Evolutionary conservation across 2,113 vertebrate species (phyloP), one percentile per base, ranked within the genome.

Genomic region (Leptobrachium ailaonicum): DNA sequence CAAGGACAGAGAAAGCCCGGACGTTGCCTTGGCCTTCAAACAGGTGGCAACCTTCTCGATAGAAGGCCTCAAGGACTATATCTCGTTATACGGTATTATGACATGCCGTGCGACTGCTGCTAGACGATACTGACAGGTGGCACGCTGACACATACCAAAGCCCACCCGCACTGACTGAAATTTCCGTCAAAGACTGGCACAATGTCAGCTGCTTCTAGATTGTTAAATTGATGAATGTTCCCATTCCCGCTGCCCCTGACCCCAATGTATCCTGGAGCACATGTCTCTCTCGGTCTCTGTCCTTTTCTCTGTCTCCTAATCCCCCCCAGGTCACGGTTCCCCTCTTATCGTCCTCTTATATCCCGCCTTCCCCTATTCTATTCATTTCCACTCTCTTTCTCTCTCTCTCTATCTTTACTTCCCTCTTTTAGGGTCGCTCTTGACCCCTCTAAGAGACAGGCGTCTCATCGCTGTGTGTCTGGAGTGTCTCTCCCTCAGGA

Each of bases 361-460:
- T 47, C 13, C 66, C 14, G 2, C 6, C 66, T 32, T 43, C 13
- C 44, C 43, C 40, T 67, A 78, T 71, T 58, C 9, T 56, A 4
- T 60, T 56, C 56, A 60, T 60, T 60, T 60, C 62, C 66, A 72
- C 81, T 74, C 68, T 58, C 43, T 69, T 45, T 54, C 53, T 41
- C 73, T 58, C 64, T 12, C 62, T 77, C 73, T 60, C 73, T 70
- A 54, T 8, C 20, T 44, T n/a, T n/a, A n/a, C 32, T 50, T 69
- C 44, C 64, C 50, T n/a, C n/a, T n/a, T 79, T 14, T 82, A 98
- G 96, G 96, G 96, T 97, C 93, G 96, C 96, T 93, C 95, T 98
- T 90, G 96, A 98, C 95, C 95, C 96, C 63, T 97, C 96, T 93
- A 98, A 98, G 93, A 94, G 96, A 87, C 96, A 98, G 94, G 95